Base-by-base conservation (phyloP, 2,888 invertebrate species). In the Cephus pygmeus region DNA sequence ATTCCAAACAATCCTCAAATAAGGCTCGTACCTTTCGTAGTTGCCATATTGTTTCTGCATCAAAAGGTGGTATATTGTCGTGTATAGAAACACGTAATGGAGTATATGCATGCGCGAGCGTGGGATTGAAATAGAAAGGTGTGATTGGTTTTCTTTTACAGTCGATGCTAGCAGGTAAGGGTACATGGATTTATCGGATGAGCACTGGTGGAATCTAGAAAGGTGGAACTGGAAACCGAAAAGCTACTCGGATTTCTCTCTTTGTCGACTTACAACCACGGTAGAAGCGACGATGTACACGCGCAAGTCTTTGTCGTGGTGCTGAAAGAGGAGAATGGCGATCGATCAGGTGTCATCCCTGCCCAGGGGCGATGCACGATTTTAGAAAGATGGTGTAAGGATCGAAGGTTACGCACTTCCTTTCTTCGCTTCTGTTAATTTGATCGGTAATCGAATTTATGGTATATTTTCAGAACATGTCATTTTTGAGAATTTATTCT, bases 291-390 rank as follows among this genome's bases (percentile, higher is more conserved):
- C 56, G 34, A 34, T 12, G 36, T 69, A 69, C 77, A 81, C 78
- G 80, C 82, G 82, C 81, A 78, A 84, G 80, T 75, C 81, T 75
- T 76, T 73, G 56, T 73, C 74, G 76, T 76, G 77, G 75, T 15
- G 76, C 76, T 75, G 71, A 75, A 68, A 75, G 81, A 77, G 82
- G 81, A 79, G 79, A 80, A 81, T 77, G 75, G 75, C 84, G 83
- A 84, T 84, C 84, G 84, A 84, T 84, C 83, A 82, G 80, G 80
- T 83, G 82, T 82, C 83, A 83, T 83, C 83, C 82, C 83, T 83
- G 79, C 80, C 79, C 75, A 79, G 81, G 83, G 79, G 79, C 76
- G 78, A 75, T 78, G 78, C 15, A 71, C 30, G 71, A 34, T 34
- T 33, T 71, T 71, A 34, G 30, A 71, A 71, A 30, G 71, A 71